Evolutionary conservation across 2,888 invertebrate genomes (phyloP), one percentile per base, ranked within the genome.

Genomic region (Caenorhabditis plicata): DNA sequence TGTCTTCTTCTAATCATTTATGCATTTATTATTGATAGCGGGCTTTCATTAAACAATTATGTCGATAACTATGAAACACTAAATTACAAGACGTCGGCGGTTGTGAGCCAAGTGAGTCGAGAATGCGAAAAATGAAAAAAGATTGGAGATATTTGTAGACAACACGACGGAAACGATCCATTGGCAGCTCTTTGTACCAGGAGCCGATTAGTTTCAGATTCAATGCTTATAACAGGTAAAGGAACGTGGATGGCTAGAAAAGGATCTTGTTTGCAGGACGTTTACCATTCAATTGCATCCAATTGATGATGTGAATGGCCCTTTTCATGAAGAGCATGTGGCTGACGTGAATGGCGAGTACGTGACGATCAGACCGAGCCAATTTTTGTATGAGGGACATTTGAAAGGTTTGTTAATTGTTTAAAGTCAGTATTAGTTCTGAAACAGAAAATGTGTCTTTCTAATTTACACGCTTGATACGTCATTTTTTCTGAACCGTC

Each of bases 341-440:
- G 8, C 74, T 5, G 79, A 79, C 53, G 72, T 77, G 5, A 69
- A 80, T 45, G 79, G 78, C 7, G 64, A 57, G 15, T 68, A 56
- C 23, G 65, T 61, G 9, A 65, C 68, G 29, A 60, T 77, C 32
- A 51, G 69, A 29, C 79, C 79, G 1, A 57, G 70, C 23, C 51
- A 69, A n/a, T 79, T 77, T 57, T 56, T 79, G 15, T 79, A 75
- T 33, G 75, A 77, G 35, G 79, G 79, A 35, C 55, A 71, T 36
- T 52, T 74, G 23, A 61, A 61, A 49, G 74, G 76, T 74, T 7
- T 13, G 4, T 11, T 39, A 15, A n/a, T 32, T 47, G 17, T 29
- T 49, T 36, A 46, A 23, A 33, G 8, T 22, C 3, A 42, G 19
- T 27, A 19, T 22, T 8, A 20, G 17, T 36, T 22, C 9, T 9